Evolutionary conservation across 2,113 vertebrate species (phyloP), one percentile per base, ranked within the genome.

Genomic region (Callionymus lyra): DNA sequence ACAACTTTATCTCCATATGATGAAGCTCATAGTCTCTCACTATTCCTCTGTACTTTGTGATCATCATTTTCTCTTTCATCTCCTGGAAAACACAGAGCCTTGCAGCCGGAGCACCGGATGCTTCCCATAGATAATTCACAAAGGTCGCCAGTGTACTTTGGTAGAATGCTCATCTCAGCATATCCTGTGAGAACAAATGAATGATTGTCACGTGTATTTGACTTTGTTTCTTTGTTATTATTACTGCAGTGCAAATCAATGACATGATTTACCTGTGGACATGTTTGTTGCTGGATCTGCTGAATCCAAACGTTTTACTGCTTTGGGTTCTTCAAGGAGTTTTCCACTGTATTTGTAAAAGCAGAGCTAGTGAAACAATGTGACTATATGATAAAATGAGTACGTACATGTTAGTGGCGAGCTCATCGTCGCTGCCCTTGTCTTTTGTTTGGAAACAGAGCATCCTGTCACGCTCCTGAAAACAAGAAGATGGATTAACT

Each of bases 71-170:
- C n/a, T 27, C 8, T 27, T 27, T 27, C 21, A 27, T 27, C 21
- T 27, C 21, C 21, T 8, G 4, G 21, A 5, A 5, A 5, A 8
- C 21, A 27, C 21, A 27, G 44, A 6, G 38, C 41, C 35, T 64
- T 69, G 38, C 57, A 74, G 42, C 50, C 52, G 2, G 51, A 70
- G 39, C 52, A 79, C 6, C 12, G 63, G 12, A 65, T 47, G 56
- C 49, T 49, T 18, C 10, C 33, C 0, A 68, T 50, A 42, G 17
- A 45, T 75, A 62, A 53, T 85, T 27, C 82, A 14, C 51, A 40
- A 37, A 85, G 52, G 47, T 74, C 60, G 4, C 76, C 82, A 10
- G 65, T 59, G 56, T 79, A 85, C 56, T 55, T 82, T 34, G 45
- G 66, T 41, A 86, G 65, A 31, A 56, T 48, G 14, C 80, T 63